Evolutionary conservation across 1,140 invertebrate species (phyloP).

Genomic region (Ericerus pela): DNA sequence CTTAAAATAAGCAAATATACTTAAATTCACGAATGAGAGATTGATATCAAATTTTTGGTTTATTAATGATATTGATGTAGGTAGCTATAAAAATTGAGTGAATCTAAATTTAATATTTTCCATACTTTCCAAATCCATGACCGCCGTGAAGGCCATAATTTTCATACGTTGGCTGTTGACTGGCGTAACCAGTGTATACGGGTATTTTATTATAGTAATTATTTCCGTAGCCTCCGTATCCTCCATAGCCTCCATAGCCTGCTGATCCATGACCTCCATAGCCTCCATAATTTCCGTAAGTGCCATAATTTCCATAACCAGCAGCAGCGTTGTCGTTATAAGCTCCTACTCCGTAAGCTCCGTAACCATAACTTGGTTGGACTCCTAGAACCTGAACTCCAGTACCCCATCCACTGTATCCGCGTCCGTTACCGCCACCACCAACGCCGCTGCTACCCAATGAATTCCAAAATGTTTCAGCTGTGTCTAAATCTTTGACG

Average conservation of each 20-base stretch:
- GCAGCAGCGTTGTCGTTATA: not conserved
- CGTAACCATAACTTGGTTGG: too few relatives aligned
- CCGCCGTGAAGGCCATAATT: not conserved
- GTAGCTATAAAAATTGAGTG: too few relatives aligned
- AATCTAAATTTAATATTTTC: conserved; percentile 11
- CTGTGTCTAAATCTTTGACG: not conserved
- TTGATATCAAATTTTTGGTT: too few relatives aligned
- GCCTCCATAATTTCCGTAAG: not conserved
- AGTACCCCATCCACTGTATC: conserved; percentile 4
- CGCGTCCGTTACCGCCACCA: too few relatives aligned
- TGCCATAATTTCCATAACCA: not conserved
- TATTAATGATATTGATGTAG: too few relatives aligned
- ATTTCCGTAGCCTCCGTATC: too few relatives aligned
- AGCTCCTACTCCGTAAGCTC: too few relatives aligned
- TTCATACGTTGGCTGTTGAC: not conserved
- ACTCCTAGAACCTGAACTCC: not conserved
- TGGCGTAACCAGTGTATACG: not conserved
- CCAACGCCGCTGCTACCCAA: not conserved
- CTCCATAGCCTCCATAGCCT: not conserved
- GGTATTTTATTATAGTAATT: conserved; percentile 2
- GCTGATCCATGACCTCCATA: too few relatives aligned
- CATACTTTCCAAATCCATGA: conserved; percentile 5
- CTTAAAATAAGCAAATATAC: too few relatives aligned
- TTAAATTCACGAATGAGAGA: too few relatives aligned
- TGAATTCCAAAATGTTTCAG: not conserved